Base-by-base conservation (phyloP, 2,888 invertebrate genomes). In the Alitta virens region DNA sequence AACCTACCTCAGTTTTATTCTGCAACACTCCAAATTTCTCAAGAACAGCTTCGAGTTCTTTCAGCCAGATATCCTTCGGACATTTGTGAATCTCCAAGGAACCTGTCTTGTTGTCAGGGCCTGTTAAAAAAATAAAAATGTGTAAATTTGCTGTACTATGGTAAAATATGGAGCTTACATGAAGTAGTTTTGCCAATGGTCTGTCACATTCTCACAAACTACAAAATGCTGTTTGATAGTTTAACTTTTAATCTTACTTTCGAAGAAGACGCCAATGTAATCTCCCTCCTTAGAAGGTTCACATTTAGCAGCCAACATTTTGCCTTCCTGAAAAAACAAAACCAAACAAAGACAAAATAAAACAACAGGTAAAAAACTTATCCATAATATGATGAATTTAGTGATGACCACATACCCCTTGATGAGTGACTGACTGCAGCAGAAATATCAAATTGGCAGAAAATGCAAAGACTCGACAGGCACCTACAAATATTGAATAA, bases 61-160 rank as follows among this genome's bases (percentile, higher is more conserved):
- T 71, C 3, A 75, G 27, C 79, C 79, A 79, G 21, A 64, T 65
- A 58, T 78, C 79, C 56, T 71, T 61, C 3, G 78, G 78, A 5
- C 74, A 58, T 56, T 72, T 74, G 65, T 77, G 70, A 5, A 78
- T 67, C 61, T 78, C 79, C 21, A 79, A 62, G 75, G 75, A 75
- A 1, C 69, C 61, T 18, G 76, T 77, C 43, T 71, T 63, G 9
- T 56, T 70, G 26, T 69, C 62, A 21, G 75, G 66, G 65, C 73
- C 77, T 77, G 63, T 7, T 61, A 61, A 18, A 24, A 46, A 18
- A 55, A n/a, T n/a, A n/a, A n/a, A n/a, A n/a, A n/a, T n/a, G n/a
- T n/a, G n/a, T n/a, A n/a, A n/a, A n/a, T n/a, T n/a, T n/a, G n/a
- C n/a, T n/a, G n/a, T n/a, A n/a, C n/a, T n/a, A n/a, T n/a, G n/a